Evolutionary conservation across 64 coral and sea anemone species (phyloP).

Genomic region (Pocillopora damicornis): DNA sequence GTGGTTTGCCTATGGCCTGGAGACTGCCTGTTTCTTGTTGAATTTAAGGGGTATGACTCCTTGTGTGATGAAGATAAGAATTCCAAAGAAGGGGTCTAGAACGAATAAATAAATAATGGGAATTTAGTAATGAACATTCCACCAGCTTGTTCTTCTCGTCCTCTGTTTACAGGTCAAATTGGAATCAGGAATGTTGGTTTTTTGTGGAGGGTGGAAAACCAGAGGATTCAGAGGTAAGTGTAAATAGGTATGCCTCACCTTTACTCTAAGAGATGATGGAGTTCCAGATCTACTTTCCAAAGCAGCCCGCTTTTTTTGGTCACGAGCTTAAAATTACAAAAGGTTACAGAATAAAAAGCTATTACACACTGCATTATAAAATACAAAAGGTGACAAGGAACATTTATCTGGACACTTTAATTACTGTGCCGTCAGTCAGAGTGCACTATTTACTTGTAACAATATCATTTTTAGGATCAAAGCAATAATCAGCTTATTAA

Average conservation of each 20-base stretch:
- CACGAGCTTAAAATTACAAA: slow-evolving; percentile 20
- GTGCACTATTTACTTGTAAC: no score
- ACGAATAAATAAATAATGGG: background rate
- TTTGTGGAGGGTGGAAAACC: no score
- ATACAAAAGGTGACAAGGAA: no score
- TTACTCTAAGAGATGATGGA: background rate
- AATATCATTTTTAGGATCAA: no score
- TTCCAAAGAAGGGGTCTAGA: slow-evolving; percentile 24
- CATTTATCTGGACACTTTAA: no score
- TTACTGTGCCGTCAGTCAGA: background rate
- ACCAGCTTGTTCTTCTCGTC: no score
- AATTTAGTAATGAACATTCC: no score
- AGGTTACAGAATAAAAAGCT: background rate
- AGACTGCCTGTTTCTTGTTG: slow-evolving; percentile 9
- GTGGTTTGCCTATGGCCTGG: background rate
- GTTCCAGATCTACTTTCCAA: slow-evolving; percentile 24
- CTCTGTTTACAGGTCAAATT: no score
- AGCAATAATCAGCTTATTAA: no score
- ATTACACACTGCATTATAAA: no score
- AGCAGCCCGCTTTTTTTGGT: slow-evolving; percentile 44
- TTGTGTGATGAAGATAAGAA: slow-evolving; percentile 6
- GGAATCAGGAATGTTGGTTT: no score
- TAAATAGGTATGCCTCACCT: background rate
- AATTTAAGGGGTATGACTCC: slow-evolving; percentile 1
- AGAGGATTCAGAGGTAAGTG: no score